These are phyloP conservation scores for Chrysoperla carnea DNA, from an alignment of 1,140 invertebrate species.

Conservation along the genomic window DNA sequence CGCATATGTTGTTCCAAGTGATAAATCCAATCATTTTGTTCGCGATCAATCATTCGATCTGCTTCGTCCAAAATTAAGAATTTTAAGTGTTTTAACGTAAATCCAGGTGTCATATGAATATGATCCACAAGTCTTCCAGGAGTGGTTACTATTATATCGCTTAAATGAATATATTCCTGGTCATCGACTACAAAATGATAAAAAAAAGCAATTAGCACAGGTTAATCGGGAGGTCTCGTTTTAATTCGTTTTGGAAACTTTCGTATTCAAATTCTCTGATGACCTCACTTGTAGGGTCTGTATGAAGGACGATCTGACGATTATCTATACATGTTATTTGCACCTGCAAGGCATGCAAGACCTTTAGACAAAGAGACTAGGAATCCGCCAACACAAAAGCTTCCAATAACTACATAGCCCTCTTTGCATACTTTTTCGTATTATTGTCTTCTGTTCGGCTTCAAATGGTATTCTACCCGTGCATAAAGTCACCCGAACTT, in stretches of 20 bases:
- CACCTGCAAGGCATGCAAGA: not conserved
- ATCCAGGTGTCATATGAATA: conserved; percentile 71
- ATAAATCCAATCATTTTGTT: conserved; percentile 78
- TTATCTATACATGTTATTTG: not conserved
- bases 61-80: conserved; percentile 94
- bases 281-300: conserved; percentile 5
- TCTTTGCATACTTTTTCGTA: conserved; percentile 40
- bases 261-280: conserved; percentile 2
- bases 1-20: conserved; percentile 43
- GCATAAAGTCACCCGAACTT: conserved; percentile 53
- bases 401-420: not conserved
- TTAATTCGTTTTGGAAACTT: conserved; percentile 8
- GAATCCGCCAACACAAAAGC: not conserved
- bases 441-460: conserved; percentile 56
- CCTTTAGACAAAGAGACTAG: not conserved
- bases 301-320: not conserved
- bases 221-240: conserved; percentile 25
- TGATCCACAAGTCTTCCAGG: conserved; percentile 88
- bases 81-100: conserved; percentile 57
- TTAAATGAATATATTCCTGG: conserved; percentile 22
- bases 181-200: not conserved
- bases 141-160: conserved; percentile 88
- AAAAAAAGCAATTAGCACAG: not conserved
- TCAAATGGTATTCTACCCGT: conserved; percentile 53
- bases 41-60: conserved; percentile 79